Evolutionary conservation across 2,888 invertebrate genomes (phyloP).

Genomic region (Heliconius sara): DNA sequence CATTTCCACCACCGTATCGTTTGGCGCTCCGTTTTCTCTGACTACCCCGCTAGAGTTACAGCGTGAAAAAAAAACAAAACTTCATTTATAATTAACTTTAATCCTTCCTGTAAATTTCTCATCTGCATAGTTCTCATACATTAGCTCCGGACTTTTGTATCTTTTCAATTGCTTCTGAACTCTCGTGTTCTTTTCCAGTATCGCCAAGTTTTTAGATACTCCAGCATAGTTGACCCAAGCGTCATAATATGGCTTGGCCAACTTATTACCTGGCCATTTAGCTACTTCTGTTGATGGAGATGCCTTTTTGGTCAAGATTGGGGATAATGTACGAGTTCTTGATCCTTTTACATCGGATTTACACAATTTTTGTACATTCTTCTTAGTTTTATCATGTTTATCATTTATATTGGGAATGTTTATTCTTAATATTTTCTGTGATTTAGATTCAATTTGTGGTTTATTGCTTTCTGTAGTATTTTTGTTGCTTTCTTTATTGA

Average conservation of each 20-base stretch:
- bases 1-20: too few relatives aligned
- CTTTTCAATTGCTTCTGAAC: constrained; percentile 55
- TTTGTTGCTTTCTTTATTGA: constrained; percentile 59
- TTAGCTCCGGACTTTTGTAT: constrained; percentile 55
- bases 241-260: constrained; percentile 72
- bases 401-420: constrained; percentile 55
- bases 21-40: too few relatives aligned
- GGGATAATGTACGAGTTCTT: constrained; percentile 43
- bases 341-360: constrained; percentile 24
- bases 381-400: constrained; percentile 32
- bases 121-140: constrained; percentile 58
- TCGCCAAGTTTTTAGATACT: constrained; percentile 57
- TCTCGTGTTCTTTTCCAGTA: constrained; percentile 50
- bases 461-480: constrained; percentile 59
- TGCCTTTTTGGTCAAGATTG: constrained; percentile 33
- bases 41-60: too few relatives aligned
- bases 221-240: constrained; percentile 72
- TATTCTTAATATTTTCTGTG: constrained; percentile 52
- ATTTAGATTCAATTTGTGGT: constrained; percentile 59
- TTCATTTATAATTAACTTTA: constrained; percentile 55
- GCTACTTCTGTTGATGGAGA: constrained; percentile 66
- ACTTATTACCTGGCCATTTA: constrained; percentile 62
- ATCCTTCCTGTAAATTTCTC: constrained; percentile 68
- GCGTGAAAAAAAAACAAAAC: background rate
- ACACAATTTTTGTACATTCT: constrained; percentile 31